Conservation (phyloP, 2,888 invertebrate genomes). For the Mimas tiliae region DNA sequence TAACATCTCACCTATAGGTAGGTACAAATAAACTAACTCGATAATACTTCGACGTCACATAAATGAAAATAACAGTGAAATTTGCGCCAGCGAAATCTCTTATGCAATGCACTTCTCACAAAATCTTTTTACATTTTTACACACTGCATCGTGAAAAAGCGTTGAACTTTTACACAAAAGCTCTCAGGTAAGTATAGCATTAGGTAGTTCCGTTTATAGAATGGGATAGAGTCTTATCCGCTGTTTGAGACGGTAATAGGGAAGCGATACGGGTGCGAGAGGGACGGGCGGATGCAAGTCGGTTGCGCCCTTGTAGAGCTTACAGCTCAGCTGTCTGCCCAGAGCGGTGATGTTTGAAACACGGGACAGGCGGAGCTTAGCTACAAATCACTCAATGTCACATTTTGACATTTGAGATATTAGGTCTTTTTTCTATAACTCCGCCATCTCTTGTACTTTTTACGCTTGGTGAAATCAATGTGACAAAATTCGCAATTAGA, state of each 20-base stretch:
- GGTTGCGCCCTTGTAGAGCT: constrained; percentile 75
- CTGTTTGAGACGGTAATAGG: constrained; percentile 65
- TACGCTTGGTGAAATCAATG: constrained; percentile 19
- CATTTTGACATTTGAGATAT: constrained; percentile 86
- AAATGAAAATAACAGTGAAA: constrained; percentile 27
- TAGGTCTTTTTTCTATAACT: constrained; percentile 84
- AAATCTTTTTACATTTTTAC: constrained; percentile 73
- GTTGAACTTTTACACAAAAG: constrained; percentile 83
- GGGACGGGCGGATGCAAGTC: constrained; percentile 71
- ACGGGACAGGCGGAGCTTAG: constrained; percentile 86
- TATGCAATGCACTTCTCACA: constrained; percentile 52
- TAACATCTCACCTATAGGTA: background rate
- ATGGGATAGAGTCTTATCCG: constrained; percentile 73
- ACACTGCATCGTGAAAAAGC: constrained; percentile 73
- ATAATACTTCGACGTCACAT: constrained; percentile 6
- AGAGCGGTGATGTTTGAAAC: constrained; percentile 85
- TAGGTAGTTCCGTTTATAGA: constrained; percentile 79
- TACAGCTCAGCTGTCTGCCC: constrained; percentile 83
- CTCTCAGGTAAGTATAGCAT: constrained; percentile 81
- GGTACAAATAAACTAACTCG: constrained; percentile 1
- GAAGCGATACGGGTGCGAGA: constrained; percentile 55
- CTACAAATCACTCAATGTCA: constrained; percentile 86
- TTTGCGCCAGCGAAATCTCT: constrained; percentile 14
- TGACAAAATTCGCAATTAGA: constrained; percentile 28
- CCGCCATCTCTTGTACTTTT: constrained; percentile 67